Conservation (phyloP, 2,888 invertebrate species). For the Eubasilissa splendida region DNA sequence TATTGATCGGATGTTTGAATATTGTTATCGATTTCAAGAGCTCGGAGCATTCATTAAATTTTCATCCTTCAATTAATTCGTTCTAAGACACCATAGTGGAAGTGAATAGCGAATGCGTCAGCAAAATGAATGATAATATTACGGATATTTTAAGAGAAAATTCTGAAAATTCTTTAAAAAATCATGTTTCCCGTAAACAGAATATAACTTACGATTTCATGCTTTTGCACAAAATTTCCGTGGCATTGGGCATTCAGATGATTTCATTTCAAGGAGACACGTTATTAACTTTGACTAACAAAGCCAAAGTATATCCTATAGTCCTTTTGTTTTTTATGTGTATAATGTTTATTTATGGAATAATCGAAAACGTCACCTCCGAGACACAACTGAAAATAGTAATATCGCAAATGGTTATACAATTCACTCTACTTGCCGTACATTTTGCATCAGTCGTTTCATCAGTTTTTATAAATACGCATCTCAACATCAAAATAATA, state of each 20-base stretch:
- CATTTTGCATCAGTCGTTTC: not conserved
- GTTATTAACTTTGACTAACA: not conserved
- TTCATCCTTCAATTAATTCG: too few relatives aligned
- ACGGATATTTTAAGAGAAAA: too few relatives aligned
- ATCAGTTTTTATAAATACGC: not conserved
- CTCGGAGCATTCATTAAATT: too few relatives aligned
- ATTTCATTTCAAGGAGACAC: not conserved
- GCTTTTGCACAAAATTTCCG: not conserved
- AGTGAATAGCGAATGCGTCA: too few relatives aligned
- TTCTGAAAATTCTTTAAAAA: too few relatives aligned
- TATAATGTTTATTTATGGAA: not conserved
- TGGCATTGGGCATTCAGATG: not conserved
- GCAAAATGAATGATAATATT: too few relatives aligned
- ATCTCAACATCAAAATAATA: not conserved
- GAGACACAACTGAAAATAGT: not conserved
- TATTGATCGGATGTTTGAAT: too few relatives aligned
- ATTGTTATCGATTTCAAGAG: too few relatives aligned
- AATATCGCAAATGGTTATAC: not conserved
- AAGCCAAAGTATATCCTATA: not conserved
- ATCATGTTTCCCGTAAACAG: not conserved
- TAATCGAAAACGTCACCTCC: not conserved
- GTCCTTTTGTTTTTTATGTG: not conserved
- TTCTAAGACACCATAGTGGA: too few relatives aligned
- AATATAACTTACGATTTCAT: not conserved
- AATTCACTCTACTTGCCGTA: not conserved